These are phyloP conservation scores for Ferdinandea cuprea DNA, from an alignment of 2,888 invertebrate genomes.

Conservation along the genomic window DNA sequence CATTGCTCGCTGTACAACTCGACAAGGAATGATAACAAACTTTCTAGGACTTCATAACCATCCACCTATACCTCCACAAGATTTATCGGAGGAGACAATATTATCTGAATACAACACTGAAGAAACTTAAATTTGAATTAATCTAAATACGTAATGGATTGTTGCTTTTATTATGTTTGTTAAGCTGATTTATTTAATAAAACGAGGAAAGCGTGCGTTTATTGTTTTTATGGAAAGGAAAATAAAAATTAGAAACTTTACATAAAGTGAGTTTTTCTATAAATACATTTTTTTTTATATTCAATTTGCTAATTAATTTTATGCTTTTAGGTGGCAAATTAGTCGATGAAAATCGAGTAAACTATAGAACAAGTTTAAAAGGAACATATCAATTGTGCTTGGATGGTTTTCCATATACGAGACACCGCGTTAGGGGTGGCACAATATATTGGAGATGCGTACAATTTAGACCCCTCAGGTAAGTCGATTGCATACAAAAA, in stretches of 20 bases:
- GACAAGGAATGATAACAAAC: constrained; percentile 74
- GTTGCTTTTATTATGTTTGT: background rate
- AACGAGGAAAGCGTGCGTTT: background rate
- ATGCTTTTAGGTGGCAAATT: constrained; percentile 56
- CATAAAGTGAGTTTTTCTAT: constrained; percentile 43
- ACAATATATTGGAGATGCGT: constrained; percentile 81
- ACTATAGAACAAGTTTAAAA: constrained; percentile 79
- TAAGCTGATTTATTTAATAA: background rate
- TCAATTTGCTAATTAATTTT: constrained; percentile 35
- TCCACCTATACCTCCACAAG: constrained; percentile 62
- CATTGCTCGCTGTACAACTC: constrained; percentile 75
- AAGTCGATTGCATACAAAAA: constrained; percentile 43
- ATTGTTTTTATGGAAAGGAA: background rate
- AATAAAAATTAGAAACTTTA: background rate
- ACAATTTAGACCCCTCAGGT: constrained; percentile 79
- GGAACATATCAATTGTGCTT: constrained; percentile 79
- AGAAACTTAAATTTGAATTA: constrained; percentile 55
- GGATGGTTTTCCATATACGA: constrained; percentile 79
- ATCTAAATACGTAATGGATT: background rate
- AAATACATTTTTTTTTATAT: background rate
- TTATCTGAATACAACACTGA: constrained; percentile 75
- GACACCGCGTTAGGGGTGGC: constrained; percentile 78
- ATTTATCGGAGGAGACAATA: constrained; percentile 38
- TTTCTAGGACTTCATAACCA: constrained; percentile 75
- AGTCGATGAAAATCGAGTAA: constrained; percentile 77